A percentile compares a stretch with the other conserved stretches of the same genome.
These are phyloP conservation scores for Leuciscus idus DNA, from an alignment of 2,113 vertebrate species.

Conservation along the genomic window DNA sequence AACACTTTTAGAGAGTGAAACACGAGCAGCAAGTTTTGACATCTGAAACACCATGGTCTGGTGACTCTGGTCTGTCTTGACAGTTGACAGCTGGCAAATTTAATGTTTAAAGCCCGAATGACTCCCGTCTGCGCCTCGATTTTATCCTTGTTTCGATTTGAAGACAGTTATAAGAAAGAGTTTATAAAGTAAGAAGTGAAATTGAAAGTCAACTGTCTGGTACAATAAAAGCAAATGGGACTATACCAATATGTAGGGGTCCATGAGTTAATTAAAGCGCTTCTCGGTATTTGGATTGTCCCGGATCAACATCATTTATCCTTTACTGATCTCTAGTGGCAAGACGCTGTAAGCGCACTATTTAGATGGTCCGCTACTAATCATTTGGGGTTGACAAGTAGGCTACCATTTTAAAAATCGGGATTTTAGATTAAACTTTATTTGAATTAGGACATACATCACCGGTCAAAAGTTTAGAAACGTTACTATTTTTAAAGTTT, in stretches of 20 bases:
- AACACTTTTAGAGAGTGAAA: constrained; percentile 39
- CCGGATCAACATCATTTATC: background rate
- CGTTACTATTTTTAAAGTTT: too few species aligned
- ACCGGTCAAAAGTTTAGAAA: too few species aligned
- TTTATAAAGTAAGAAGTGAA: background rate
- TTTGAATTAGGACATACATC: background rate
- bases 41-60: constrained; percentile 69
- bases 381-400: background rate
- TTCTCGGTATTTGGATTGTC: background rate
- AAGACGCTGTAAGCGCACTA: background rate
- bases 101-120: background rate
- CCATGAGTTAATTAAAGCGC: background rate
- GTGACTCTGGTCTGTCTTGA: background rate
- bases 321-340: constrained; percentile 41
- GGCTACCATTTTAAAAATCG: background rate
- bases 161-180: background rate
- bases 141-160: background rate
- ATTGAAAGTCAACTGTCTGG: constrained; percentile 14
- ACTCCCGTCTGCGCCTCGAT: background rate
- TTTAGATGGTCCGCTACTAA: too few species aligned
- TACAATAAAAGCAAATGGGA: background rate
- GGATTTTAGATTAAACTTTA: background rate
- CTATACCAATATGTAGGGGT: constrained; percentile 36
- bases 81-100: background rate
- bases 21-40: constrained; percentile 56